Conservation (phyloP, 2,888 invertebrate species). For the Desoria tigrina region DNA sequence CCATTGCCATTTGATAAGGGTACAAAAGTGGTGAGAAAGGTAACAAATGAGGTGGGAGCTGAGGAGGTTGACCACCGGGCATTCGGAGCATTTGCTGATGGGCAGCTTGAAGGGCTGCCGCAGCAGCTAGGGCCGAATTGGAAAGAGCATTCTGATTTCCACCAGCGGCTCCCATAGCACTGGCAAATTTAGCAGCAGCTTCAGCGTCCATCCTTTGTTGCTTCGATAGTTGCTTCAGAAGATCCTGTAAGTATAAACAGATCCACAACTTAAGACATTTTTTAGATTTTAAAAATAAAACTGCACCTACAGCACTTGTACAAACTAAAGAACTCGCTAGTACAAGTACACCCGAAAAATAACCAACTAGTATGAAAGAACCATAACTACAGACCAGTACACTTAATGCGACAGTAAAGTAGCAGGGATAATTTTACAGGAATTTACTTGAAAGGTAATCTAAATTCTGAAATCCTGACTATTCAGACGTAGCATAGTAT, state of each 20-base stretch:
- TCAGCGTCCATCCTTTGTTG: slow-evolving; percentile 52
- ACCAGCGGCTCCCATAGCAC: slow-evolving; percentile 50
- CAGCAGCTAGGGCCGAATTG: slow-evolving; percentile 67
- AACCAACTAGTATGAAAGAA: too few relatives aligned
- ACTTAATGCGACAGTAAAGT: too few relatives aligned
- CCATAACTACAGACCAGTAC: too few relatives aligned
- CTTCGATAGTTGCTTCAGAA: slow-evolving; percentile 50
- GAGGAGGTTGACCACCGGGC: slow-evolving; percentile 61
- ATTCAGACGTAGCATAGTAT: too few relatives aligned
- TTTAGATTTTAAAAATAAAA: too few relatives aligned
- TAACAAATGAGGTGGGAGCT: slow-evolving; percentile 79
- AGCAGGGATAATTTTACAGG: too few relatives aligned
- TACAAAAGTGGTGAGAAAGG: slow-evolving; percentile 84
- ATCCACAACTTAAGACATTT: background rate
- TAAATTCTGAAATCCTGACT: too few relatives aligned
- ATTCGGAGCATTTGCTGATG: slow-evolving; percentile 78
- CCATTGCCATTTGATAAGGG: slow-evolving; percentile 78
- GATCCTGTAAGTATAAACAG: slow-evolving; percentile 30
- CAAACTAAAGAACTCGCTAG: too few relatives aligned
- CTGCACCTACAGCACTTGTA: too few relatives aligned
- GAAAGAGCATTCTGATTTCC: slow-evolving; percentile 55
- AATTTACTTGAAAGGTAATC: too few relatives aligned
- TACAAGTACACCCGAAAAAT: too few relatives aligned
- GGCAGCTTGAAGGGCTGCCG: slow-evolving; percentile 72
- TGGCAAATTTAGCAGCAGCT: slow-evolving; percentile 52